Evolutionary conservation across 53 echinoderm and acorn worm genomes (phyloP), one percentile per base, ranked within the genome.

Genomic region (Holothuria scabra): DNA sequence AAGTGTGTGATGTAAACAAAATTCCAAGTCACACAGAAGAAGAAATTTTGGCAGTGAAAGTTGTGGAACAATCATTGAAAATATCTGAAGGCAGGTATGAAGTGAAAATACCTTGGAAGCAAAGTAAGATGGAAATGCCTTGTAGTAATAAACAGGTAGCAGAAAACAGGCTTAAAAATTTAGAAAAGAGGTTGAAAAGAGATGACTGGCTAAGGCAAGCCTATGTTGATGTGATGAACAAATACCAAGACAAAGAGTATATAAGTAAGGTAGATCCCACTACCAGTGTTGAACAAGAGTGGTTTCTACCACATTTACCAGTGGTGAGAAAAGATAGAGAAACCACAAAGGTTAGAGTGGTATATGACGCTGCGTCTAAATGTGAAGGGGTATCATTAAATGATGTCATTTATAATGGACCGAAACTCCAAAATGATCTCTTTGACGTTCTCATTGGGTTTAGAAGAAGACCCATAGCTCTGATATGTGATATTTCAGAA

Each of bases 251-350:
- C 41, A 86, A 86, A 46, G 80, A 80, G 23, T 85, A 76, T 85
- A 71, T 71, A 26, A 74, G 59, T 23, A 58, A 60, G 55, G 86
- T 85, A 9, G 68, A 68, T 23, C 61, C 61, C 13, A 25, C 61
- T 61, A 25, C n/a, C 61, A 61, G 22, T 61, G 61, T 61, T 23
- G 61, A 61, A 16, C 61, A 61, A 25, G 22, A 61, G 61, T 61
- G 61, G 83, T 65, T 18, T n/a, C 38, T 87, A 26, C 87, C 87
- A 10, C 87, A 87, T 69, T 80, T 79, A 26, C 87, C 82, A 32
- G 74, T 82, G 21, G 31, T 81, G 38, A 48, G 68, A 16, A 60
- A 12, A 33, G 32, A 83, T 29, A 82, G 83, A 26, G 67, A 83
- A 56, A 59, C 58, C 22, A 68, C 84, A 24, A 87, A 85, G 38